These are phyloP conservation scores for Fulmarus glacialis DNA, from an alignment of 2,113 vertebrate species.

Conservation along the genomic window DNA sequence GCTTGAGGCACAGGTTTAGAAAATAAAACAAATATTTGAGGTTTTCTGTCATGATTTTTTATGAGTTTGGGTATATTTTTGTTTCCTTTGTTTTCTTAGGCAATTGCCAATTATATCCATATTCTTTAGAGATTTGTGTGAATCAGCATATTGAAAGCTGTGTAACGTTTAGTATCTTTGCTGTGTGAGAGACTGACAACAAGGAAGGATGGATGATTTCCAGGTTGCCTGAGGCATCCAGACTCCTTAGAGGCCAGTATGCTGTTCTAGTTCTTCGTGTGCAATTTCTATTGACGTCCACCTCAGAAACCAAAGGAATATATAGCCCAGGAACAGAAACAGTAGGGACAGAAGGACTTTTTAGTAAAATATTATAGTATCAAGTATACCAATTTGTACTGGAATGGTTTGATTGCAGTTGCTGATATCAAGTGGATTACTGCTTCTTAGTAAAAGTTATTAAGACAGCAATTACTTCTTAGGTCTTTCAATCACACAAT, in stretches of 20 bases:
- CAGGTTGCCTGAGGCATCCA: slow-evolving; percentile 20
- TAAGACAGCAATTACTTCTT: neutral
- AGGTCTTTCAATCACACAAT: neutral
- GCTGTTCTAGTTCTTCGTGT: slow-evolving; percentile 27
- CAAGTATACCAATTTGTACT: neutral
- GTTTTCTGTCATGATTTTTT: neutral
- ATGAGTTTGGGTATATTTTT: neutral
- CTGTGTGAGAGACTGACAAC: neutral
- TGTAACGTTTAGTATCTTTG: slow-evolving; percentile 14
- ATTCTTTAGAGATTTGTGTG: slow-evolving; percentile 5
- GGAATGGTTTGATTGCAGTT: neutral
- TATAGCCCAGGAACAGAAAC: neutral
- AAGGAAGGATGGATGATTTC: slow-evolving; percentile 32
- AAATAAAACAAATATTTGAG: slow-evolving; percentile 16
- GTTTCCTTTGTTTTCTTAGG: slow-evolving; percentile 3
- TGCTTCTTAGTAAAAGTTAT: neutral
- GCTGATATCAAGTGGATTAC: neutral
- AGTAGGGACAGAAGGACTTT: neutral
- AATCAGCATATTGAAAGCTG: neutral
- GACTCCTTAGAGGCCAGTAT: neutral
- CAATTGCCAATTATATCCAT: neutral
- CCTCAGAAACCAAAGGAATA: neutral
- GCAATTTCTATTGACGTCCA: neutral
- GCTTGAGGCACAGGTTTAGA: neutral
- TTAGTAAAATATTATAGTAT: neutral